Evolutionary conservation across 2,888 invertebrate species (phyloP), one percentile per base, ranked within the genome.

Genomic region (Drosophila pseudotalamancana): DNA sequence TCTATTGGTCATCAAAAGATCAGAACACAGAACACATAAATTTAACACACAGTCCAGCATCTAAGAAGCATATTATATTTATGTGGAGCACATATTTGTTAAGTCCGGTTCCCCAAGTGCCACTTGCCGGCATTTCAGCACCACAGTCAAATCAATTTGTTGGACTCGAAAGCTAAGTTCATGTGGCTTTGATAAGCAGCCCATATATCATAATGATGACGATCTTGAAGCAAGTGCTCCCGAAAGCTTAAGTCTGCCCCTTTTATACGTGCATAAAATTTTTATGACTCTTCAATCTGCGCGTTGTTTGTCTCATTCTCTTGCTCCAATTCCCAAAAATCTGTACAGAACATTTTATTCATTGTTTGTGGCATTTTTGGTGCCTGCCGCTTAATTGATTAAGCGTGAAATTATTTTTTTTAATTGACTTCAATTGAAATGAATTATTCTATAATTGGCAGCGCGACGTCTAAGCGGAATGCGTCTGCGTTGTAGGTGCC

Each of bases 361-460:
- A 51, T 66, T 56, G 37, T 32, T 6, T 43, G 34, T n/a, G 21
- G 25, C 49, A 14, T 43, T 53, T 16, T 49, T 34, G 51, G 46
- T 61, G 66, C 23, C 37, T 31, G 37, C 12, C 45, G 66, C 81
- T 71, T 77, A 77, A 85, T 83, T 87, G 87, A 87, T 88, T 88
- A 82, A 87, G 85, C 87, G 85, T 88, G 84, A 86, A 87, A 87
- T 87, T 81, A 88, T 85, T 87, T 75, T 77, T 87, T 80, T 87
- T 87, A 85, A 86, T 86, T 86, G 88, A 77, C 74, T 82, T 87
- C 88, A 87, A 87, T 87, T 86, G 87, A 87, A 87, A 88, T 87
- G 86, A 88, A 87, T 87, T 87, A 82, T 85, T 82, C 74, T 80
- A 85, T 85, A 87, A 87, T 88, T 88, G 87, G 68, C 64, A 56